Evolutionary conservation across 2,113 vertebrate genomes (phyloP).

Genomic region (Chroicocephalus ridibundus): DNA sequence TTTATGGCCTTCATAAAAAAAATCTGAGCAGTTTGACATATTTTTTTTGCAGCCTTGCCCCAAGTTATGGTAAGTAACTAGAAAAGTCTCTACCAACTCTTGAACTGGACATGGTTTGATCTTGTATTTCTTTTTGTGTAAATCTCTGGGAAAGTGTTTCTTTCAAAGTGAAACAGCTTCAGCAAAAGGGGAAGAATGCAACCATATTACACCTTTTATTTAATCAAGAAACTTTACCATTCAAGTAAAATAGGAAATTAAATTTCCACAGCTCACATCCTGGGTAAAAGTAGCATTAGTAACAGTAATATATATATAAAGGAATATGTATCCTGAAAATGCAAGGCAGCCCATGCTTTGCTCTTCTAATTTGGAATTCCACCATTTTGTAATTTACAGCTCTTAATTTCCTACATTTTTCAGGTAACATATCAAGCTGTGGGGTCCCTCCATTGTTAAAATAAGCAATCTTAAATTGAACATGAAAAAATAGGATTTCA

Average conservation of each 20-base stretch:
- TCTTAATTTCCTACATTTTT: background rate
- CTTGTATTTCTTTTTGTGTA: background rate
- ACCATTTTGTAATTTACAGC: background rate
- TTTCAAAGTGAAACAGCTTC: background rate
- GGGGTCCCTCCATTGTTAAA: background rate
- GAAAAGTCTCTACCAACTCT: background rate
- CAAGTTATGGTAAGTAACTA: background rate
- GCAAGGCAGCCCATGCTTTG: background rate
- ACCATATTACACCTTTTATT: background rate
- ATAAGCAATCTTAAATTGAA: background rate
- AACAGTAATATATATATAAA: background rate
- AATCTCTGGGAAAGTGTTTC: background rate
- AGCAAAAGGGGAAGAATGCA: background rate
- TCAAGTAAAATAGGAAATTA: background rate
- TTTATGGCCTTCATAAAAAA: background rate
- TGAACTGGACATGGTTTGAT: background rate
- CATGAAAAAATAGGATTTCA: background rate
- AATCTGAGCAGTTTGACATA: background rate
- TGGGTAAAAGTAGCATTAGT: background rate
- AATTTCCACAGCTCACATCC: background rate
- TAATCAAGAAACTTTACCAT: background rate
- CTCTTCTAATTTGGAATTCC: background rate
- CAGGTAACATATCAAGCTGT: background rate
- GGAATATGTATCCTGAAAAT: background rate
- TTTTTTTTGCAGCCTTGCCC: background rate